Evolutionary conservation across 2,797 vertebrate species (phyloP), one percentile per base, ranked within the genome.

Genomic region (Orientallactaga sibirica): DNA sequence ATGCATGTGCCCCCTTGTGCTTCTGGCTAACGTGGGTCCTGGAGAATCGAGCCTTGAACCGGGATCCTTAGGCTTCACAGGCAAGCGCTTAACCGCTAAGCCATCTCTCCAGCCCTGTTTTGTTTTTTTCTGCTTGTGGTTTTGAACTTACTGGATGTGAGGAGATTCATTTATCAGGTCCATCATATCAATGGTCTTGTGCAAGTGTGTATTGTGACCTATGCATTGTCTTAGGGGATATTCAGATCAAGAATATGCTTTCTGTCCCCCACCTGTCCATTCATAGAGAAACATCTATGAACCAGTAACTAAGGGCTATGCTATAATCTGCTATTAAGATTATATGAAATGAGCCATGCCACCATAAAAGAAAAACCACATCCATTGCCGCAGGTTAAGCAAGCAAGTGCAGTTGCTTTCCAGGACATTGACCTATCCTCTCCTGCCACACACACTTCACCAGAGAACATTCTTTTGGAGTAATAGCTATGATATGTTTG

Each of bases 401-500:
- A 81, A 95, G 61, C 22, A 9, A 88, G 55, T 48, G 12, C 75
- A 52, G 29, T 66, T 91, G 41, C 33, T 27, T 77, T n/a, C 58
- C 43, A n/a, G 33, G 29, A n/a, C 66, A 64, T 82, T 66, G 55
- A 58, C 66, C 27, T 90, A 78, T 70, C 10, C 29, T 76, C 37
- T 83, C 61, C 29, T 92, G 33, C 71, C 41, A 76, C 25, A 48
- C 48, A 48, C 8, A 5, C 33, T 94, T 92, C 20, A 27, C 19
- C 68, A 52, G 55, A 37, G 88, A 37, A 12, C 74, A 24, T 11
- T 67, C 18, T 85, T 64, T 8, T 88, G 7, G 41, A 79, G 88
- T 90, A n/a, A 37, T 89, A 93, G 48, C 66, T 90, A 58, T 83
- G 20, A 75, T 41, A 58, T 88, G 62, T 77, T 92, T 96, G 29